Conservation (phyloP, 2,888 invertebrate genomes). For the Phytoseiulus persimilis region DNA sequence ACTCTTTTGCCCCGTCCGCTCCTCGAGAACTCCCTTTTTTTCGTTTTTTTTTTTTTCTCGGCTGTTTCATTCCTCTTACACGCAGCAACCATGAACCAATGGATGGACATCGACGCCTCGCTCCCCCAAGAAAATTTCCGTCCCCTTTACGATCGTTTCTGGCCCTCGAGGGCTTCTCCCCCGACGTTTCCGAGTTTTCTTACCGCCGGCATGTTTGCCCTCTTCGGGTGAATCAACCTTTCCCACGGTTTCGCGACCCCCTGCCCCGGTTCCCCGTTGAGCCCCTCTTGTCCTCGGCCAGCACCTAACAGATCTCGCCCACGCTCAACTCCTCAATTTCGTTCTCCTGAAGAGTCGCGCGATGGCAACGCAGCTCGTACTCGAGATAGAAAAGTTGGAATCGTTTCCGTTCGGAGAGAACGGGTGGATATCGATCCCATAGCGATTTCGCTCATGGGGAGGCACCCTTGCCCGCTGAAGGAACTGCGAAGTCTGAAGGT, state of each 20-base stretch:
- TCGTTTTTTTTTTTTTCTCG: neutral
- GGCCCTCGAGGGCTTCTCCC: neutral
- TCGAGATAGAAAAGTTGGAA: neutral
- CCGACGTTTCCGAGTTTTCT: neutral
- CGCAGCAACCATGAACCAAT: neutral
- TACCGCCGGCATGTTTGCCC: neutral
- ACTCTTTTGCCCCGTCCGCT: constrained; percentile 13
- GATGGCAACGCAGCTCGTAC: neutral
- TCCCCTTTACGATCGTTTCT: neutral
- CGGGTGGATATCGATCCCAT: neutral
- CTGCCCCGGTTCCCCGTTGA: too few relatives aligned
- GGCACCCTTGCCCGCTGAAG: neutral
- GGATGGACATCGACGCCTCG: neutral
- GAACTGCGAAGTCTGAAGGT: neutral
- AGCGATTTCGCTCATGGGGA: neutral
- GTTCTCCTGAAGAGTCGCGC: too few relatives aligned
- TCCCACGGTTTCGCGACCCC: too few relatives aligned
- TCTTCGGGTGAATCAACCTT: too few relatives aligned
- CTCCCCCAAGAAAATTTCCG: neutral
- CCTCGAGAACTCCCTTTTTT: neutral
- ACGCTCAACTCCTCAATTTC: too few relatives aligned
- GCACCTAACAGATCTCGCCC: too few relatives aligned
- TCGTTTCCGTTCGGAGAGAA: neutral
- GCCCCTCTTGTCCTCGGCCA: too few relatives aligned
- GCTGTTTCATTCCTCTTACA: neutral